Conservation (phyloP, 2,888 invertebrate species). For the Temnothorax ravouxi region DNA sequence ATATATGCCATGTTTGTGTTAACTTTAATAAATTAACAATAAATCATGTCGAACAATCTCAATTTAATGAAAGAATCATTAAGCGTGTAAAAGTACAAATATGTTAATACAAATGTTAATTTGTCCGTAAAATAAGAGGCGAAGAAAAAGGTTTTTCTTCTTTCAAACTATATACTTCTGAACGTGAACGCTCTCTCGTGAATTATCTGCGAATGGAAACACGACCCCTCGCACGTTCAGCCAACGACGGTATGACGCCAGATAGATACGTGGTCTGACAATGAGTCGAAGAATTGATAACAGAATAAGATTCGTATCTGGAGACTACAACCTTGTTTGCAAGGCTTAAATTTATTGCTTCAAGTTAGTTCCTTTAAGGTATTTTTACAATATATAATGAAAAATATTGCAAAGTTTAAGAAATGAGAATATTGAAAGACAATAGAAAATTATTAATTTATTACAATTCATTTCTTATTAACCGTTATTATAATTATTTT, state of each 20-base stretch:
- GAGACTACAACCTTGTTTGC: neutral
- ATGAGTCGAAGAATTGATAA: conserved; percentile 47
- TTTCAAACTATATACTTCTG: neutral
- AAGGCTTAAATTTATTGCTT: neutral
- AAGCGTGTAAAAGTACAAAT: neutral
- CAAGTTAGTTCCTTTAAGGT: neutral
- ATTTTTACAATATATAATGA: neutral
- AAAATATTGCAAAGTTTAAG: neutral
- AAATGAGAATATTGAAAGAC: neutral
- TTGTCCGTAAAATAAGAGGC: neutral
- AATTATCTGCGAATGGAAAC: conserved; percentile 53
- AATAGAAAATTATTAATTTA: neutral
- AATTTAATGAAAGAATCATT: conserved; percentile 4
- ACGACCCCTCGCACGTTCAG: conserved; percentile 45
- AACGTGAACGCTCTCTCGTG: conserved; percentile 17
- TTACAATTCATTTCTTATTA: neutral
- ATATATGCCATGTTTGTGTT: conserved; percentile 23
- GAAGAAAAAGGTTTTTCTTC: neutral
- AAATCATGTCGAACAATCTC: neutral
- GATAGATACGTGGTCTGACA: conserved; percentile 14
- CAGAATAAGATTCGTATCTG: conserved; percentile 33
- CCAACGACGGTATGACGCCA: neutral
- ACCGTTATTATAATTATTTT: neutral
- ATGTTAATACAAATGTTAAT: conserved; percentile 20
- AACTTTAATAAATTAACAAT: conserved; percentile 26